Evolutionary conservation across 2,113 vertebrate genomes (phyloP).

Genomic region (Hippocampus barbouri): DNA sequence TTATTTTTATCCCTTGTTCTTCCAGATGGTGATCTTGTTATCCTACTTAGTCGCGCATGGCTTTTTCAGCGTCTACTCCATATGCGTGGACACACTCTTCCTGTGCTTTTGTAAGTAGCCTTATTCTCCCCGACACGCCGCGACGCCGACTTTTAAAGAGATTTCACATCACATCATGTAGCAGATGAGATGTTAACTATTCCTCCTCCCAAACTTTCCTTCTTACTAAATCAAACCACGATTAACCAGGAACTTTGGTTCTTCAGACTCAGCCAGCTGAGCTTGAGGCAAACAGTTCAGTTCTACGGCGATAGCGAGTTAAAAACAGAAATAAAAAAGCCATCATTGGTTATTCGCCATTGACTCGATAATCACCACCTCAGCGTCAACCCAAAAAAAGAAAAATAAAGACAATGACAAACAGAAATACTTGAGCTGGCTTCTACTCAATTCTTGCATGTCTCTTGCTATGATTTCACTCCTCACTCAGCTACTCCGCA

Average conservation of each 20-base stretch:
- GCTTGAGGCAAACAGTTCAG: too few relatives aligned
- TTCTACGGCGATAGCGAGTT: too few relatives aligned
- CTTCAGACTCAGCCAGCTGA: too few relatives aligned
- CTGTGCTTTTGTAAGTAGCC: slow-evolving; percentile 95
- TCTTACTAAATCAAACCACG: background rate
- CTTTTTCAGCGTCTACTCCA: slow-evolving; percentile 95
- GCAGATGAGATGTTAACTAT: too few relatives aligned
- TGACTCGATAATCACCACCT: too few relatives aligned
- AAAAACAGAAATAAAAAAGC: too few relatives aligned
- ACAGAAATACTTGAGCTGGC: too few relatives aligned
- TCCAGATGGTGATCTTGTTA: slow-evolving; percentile 86
- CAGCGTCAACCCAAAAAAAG: too few relatives aligned
- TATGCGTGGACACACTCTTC: slow-evolving; percentile 97
- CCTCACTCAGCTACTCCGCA: background rate
- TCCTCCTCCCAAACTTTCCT: background rate
- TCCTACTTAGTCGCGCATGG: slow-evolving; percentile 90
- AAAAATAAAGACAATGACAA: background rate
- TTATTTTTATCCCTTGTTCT: slow-evolving; percentile 22
- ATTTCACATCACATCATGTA: background rate
- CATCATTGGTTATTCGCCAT: too few relatives aligned
- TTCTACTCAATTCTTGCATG: slow-evolving; percentile 16
- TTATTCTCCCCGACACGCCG: background rate
- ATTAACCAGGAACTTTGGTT: too few relatives aligned
- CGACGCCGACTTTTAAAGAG: background rate
- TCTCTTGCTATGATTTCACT: slow-evolving; percentile 10